Evolutionary conservation across 1,140 invertebrate species (phyloP), one percentile per base, ranked within the genome.

Genomic region (Diorhabda carinulata): DNA sequence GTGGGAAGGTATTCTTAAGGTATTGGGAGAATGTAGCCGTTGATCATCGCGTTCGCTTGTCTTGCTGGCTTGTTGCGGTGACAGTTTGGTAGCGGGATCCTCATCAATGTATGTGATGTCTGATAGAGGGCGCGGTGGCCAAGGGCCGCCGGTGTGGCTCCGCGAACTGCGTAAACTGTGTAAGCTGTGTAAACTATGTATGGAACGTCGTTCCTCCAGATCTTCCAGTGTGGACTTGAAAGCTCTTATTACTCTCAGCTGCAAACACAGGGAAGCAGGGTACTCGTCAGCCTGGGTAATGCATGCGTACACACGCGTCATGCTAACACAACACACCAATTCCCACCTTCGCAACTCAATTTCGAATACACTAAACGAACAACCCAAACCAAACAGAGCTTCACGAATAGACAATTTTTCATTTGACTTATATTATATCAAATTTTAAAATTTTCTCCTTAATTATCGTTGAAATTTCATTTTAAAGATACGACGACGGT

Each of bases 181-280:
- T 85, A 96, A 92, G 84, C 93, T 95, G 87, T 95, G 93, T 87
- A 95, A 92, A 90, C 94, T 96, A 91, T 97, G 95, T 83, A 97
- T 90, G 85, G 96, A 97, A 84, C 95, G 92, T 81, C 95, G 92
- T 86, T 99, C 98, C 87, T 98, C 97, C 87, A 99, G 88, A 87
- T 99, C 98, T 90, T 99, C 98, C 88, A 99, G 88, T 82, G 94
- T 98, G 81, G 96, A 98, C 88, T 96, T 98, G 94, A 99, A 99
- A 83, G 97, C 98, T 88, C 97, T 94, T 87, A 99, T 97, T 87
- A 99, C 98, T 87, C 98, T 94, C 87, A 99, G 92, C 97, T 99
- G 95, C 87, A 94, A 94, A 91, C 87, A 88, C 88, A 88, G 78
- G 79, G 79, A 79, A 80, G 77, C 77, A 78, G 79, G 78, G 72